Conservation (phyloP, 2,113 vertebrate species). For the Rutilus rutilus region DNA sequence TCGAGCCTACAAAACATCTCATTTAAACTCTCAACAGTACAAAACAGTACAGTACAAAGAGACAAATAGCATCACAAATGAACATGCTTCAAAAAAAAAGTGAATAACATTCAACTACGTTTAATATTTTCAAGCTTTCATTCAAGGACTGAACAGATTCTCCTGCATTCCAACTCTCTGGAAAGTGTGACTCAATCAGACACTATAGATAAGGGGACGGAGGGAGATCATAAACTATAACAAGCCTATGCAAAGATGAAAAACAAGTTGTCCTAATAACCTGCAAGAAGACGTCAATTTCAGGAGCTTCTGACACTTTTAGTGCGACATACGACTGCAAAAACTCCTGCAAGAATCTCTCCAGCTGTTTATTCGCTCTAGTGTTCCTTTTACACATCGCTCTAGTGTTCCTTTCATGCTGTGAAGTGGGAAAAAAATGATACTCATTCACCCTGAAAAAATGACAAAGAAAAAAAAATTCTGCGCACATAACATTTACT, state of each 20-base stretch:
- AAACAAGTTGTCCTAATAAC: background rate
- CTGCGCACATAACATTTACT: background rate
- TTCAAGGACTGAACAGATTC: background rate
- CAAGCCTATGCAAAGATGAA: background rate
- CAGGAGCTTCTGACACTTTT: too few relatives aligned
- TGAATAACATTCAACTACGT: background rate
- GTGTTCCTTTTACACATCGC: background rate
- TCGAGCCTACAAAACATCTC: too few relatives aligned
- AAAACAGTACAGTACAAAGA: too few relatives aligned
- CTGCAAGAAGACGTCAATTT: background rate
- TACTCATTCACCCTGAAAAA: too few relatives aligned
- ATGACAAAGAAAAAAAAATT: background rate
- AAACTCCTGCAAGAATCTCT: too few relatives aligned
- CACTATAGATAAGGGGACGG: background rate
- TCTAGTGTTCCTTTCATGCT: background rate
- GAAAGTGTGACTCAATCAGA: background rate
- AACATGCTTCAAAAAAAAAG: background rate
- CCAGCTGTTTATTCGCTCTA: background rate
- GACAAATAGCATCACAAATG: background rate
- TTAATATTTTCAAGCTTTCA: background rate
- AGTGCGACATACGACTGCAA: background rate
- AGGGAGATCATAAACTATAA: background rate
- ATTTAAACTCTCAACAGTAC: too few relatives aligned
- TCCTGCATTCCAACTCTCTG: background rate
- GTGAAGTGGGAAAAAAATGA: too few relatives aligned